Evolutionary conservation across 2,797 vertebrate genomes (phyloP).

Genomic region (Acropternis orthonyx): DNA sequence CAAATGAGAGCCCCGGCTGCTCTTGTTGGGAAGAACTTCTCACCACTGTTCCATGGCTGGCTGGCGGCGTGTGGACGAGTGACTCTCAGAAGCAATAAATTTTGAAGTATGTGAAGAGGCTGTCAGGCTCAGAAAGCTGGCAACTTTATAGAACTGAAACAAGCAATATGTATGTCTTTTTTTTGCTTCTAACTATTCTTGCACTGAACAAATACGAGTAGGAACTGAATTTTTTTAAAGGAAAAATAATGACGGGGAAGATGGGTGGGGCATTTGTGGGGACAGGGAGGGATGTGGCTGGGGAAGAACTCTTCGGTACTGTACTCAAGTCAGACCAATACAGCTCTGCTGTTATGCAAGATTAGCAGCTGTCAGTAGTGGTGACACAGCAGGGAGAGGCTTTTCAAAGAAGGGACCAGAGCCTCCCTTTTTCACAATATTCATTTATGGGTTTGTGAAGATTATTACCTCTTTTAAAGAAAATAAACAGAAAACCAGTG

Average conservation of each 20-base stretch:
- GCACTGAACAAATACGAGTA: constrained; percentile 77
- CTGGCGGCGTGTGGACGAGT: not conserved
- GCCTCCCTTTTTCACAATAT: constrained; percentile 57
- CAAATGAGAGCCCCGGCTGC: constrained; percentile 72
- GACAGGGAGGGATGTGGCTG: constrained; percentile 31
- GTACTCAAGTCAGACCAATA: constrained; percentile 73
- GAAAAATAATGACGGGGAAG: constrained; percentile 62
- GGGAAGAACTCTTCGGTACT: constrained; percentile 72
- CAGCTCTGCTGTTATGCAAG: constrained; percentile 71
- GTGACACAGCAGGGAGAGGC: constrained; percentile 62
- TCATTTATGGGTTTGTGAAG: constrained; percentile 60
- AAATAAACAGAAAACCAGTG: constrained; percentile 54
- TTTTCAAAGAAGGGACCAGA: constrained; percentile 67
- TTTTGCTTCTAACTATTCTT: constrained; percentile 73
- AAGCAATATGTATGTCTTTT: constrained; percentile 79
- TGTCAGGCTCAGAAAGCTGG: constrained; percentile 70
- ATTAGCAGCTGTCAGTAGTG: constrained; percentile 61
- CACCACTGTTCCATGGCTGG: not conserved
- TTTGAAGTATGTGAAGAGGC: constrained; percentile 75
- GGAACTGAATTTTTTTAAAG: constrained; percentile 63
- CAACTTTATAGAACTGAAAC: constrained; percentile 73
- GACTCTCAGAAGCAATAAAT: constrained; percentile 80
- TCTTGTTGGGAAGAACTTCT: not conserved
- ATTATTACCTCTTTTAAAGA: constrained; percentile 59
- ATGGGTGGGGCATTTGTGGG: constrained; percentile 48